Evolutionary conservation across 1,140 invertebrate genomes (phyloP), one percentile per base, ranked within the genome.

Genomic region (Oppia nitens): DNA sequence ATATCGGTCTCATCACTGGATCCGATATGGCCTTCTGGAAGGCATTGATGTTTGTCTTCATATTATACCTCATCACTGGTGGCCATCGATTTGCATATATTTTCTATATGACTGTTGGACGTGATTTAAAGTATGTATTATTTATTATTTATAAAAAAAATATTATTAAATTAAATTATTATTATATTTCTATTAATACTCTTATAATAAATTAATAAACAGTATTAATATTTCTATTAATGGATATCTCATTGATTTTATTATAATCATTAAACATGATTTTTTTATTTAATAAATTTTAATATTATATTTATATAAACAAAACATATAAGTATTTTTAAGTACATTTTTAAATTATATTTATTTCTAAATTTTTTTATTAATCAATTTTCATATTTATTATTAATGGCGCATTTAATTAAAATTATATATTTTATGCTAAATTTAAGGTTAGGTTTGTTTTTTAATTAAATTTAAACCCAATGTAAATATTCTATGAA

Each of bases 121-220:
- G 60, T 25, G 60, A 62, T 55, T 27, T 47, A 53, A 59, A 47
- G 60, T 61, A 53, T 59, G 60, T 61, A 17, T 12, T 47, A 17
- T 32, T 20, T 56, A 20, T 49, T 24, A 27, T 26, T n/a, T n/a
- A n/a, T n/a, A n/a, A n/a, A n/a, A n/a, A n/a, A n/a, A n/a, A n/a
- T n/a, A n/a, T n/a, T n/a, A n/a, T n/a, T n/a, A n/a, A n/a, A n/a
- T n/a, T n/a, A n/a, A n/a, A n/a, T n/a, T n/a, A n/a, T n/a, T n/a
- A n/a, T n/a, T n/a, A n/a, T n/a, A n/a, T n/a, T n/a, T n/a, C n/a
- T n/a, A n/a, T n/a, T n/a, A n/a, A n/a, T n/a, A n/a, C n/a, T n/a
- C n/a, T n/a, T n/a, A n/a, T n/a, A n/a, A n/a, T n/a, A n/a, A n/a
- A n/a, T n/a, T n/a, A n/a, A n/a, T n/a, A n/a, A n/a, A n/a, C n/a